Evolutionary conservation across 2,888 invertebrate genomes (phyloP), one percentile per base, ranked within the genome.

Genomic region (Diadegma fenestrale): DNA sequence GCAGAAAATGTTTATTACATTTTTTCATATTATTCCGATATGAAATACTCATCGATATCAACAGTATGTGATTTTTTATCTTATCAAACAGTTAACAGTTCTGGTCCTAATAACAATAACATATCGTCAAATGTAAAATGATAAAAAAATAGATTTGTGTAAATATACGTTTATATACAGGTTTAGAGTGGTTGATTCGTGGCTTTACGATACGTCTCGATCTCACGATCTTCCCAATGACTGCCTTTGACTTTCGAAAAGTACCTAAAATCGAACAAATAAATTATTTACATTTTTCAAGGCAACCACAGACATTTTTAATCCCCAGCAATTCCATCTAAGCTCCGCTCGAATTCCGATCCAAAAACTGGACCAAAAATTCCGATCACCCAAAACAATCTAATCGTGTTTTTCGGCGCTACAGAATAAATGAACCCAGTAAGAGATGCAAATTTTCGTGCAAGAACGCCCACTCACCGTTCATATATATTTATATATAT

Each of bases 211-310:
- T 96, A 96, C 48, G 90, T 91, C 58, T 94, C 91, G 80, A 96
- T 93, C 93, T 97, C 96, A 84, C 95, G 93, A 72, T 95, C 96
- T 94, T 97, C 97, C 97, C 97, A 97, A 89, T 96, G 94, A 26
- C 90, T 91, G 41, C 92, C 90, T 82, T 94, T 94, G 30, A 95
- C 88, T 87, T 95, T 94, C 76, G 94, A 90, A 45, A 96, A 94
- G 88, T 92, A 94, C 89, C 95, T 95, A 94, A 58, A 64, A 48
- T 19, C 45, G 19, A 75, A 30, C 33, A 26, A 51, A 51, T 30
- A 30, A 48, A 48, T 48, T n/a, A 37, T n/a, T 17, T n/a, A 17
- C 17, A n/a, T 75, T 19, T 19, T 43, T 22, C 1, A 58, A 58
- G 26, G 5, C 10, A 2, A 58, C n/a, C 26, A 5, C 5, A 26